These are phyloP conservation scores for Paracanthobrama guichenoti DNA, from an alignment of 2,113 vertebrate genomes.

Conservation along the genomic window DNA sequence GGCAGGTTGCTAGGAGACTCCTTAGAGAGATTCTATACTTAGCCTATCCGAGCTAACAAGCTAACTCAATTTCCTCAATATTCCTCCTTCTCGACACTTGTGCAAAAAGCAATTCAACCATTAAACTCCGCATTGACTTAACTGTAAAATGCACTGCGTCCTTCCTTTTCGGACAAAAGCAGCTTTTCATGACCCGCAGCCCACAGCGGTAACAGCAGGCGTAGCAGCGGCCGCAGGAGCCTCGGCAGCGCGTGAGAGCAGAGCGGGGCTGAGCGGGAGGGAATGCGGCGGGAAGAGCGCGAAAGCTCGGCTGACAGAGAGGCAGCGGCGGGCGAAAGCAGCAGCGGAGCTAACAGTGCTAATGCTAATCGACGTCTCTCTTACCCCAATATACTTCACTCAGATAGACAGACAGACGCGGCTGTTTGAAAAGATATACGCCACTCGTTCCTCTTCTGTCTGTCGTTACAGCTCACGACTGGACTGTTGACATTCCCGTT, in stretches of 20 bases:
- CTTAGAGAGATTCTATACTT: slow-evolving; percentile 11
- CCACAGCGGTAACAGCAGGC: slow-evolving; percentile 36
- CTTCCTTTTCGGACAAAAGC: slow-evolving; percentile 75
- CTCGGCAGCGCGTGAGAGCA: slow-evolving; percentile 57
- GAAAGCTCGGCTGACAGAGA: slow-evolving; percentile 24
- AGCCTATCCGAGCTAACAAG: background rate
- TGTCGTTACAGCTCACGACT: slow-evolving; percentile 37
- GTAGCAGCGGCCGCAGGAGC: slow-evolving; percentile 32
- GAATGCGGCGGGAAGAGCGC: slow-evolving; percentile 53
- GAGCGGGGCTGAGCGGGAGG: slow-evolving; percentile 51
- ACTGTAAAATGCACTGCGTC: slow-evolving; percentile 70
- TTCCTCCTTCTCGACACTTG: background rate
- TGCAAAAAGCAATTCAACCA: background rate
- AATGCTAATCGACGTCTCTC: slow-evolving; percentile 55
- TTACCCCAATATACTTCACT: slow-evolving; percentile 62
- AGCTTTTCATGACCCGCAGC: slow-evolving; percentile 74
- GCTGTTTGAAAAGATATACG: slow-evolving; percentile 27
- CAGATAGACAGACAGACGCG: slow-evolving; percentile 39
- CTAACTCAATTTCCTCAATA: background rate
- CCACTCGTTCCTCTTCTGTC: slow-evolving; percentile 16
- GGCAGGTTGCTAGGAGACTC: slow-evolving; percentile 42
- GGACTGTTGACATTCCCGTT: slow-evolving; percentile 40
- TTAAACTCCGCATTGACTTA: slow-evolving; percentile 65
- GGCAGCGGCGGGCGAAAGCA: slow-evolving; percentile 57
- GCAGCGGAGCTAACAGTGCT: slow-evolving; percentile 45